A percentile compares a stretch with the other conserved stretches of the same genome.
Conservation (phyloP, 2,113 vertebrate genomes). For the Gopherus flavomarginatus region DNA sequence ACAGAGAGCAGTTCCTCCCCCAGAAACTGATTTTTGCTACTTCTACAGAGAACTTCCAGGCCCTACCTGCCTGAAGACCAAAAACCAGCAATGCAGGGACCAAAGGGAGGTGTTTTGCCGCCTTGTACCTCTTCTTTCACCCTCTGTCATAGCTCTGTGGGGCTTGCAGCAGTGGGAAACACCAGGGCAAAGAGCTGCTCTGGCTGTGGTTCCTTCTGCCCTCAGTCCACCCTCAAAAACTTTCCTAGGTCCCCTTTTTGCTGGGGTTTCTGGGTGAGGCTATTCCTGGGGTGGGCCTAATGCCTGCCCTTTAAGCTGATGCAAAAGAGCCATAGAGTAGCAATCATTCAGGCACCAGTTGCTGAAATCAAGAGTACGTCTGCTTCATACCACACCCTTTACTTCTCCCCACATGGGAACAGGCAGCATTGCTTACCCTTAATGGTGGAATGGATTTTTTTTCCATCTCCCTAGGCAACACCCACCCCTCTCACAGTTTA, state of each 20-base stretch:
- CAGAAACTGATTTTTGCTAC: neutral
- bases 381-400: neutral
- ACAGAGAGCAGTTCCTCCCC: neutral
- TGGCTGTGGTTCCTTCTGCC: neutral
- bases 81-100: neutral
- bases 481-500: neutral
- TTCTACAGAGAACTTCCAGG: neutral
- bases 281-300: neutral
- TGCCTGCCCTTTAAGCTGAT: neutral
- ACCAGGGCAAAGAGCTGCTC: neutral
- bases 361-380: neutral
- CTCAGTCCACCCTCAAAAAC: neutral
- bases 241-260: neutral
- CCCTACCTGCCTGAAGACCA: neutral
- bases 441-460: neutral
- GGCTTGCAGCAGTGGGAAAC: neutral
- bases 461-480: neutral
- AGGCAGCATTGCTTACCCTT: slow-evolving; percentile 4
- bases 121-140: neutral
- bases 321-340: neutral
- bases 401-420: neutral
- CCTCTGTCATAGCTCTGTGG: neutral
- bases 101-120: neutral
- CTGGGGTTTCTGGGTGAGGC: neutral
- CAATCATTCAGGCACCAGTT: neutral